Base-by-base conservation (phyloP, 2,888 invertebrate genomes). In the Synanthedon andrenaeformis region DNA sequence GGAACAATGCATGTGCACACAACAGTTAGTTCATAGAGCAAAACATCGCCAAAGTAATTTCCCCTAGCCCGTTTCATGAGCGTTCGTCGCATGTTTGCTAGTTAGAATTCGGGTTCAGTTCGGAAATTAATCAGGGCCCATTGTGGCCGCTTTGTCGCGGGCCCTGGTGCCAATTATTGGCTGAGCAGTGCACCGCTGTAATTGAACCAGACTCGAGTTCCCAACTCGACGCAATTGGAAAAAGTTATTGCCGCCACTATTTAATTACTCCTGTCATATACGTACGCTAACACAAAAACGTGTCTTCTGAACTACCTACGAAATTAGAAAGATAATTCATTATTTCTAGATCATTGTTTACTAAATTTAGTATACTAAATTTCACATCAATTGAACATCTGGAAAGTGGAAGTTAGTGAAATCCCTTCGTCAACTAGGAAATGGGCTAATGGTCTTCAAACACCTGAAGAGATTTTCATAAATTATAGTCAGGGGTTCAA, bases 121-220 rank as follows among this genome's bases (percentile, higher is more conserved):
- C 82, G 82, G 79, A 86, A 85, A 86, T 86, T 86, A 85, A 86
- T 86, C 86, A 86, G 80, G 65, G 75, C 71, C 81, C 77, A 83
- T 84, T 84, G 85, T 84, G 83, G 83, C 72, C 78, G 82, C 83
- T 86, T 86, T 84, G 85, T 84, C 82, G 80, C 76, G 78, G 35
- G 72, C 68, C 73, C 75, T 73, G 76, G 72, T 75, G 81, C 83
- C 84, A 85, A 84, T 85, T 81, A 85, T 82, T 82, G 83, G 82
- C 75, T 76, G 76, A 72, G 73, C 71, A 63, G 70, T 67, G 72
- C 66, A 66, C 67, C 68, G 62, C 64, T 71, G 81, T 82, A 83
- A 84, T 84, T 83, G 82, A 82, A 82, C 80, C 76, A 69, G 77
- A 35, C 17, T 72, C 70, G 55, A 63, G 66, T 67, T 68, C 61